Base-by-base conservation (phyloP, 1,140 invertebrate species). In the Drosophila oshimai region DNA sequence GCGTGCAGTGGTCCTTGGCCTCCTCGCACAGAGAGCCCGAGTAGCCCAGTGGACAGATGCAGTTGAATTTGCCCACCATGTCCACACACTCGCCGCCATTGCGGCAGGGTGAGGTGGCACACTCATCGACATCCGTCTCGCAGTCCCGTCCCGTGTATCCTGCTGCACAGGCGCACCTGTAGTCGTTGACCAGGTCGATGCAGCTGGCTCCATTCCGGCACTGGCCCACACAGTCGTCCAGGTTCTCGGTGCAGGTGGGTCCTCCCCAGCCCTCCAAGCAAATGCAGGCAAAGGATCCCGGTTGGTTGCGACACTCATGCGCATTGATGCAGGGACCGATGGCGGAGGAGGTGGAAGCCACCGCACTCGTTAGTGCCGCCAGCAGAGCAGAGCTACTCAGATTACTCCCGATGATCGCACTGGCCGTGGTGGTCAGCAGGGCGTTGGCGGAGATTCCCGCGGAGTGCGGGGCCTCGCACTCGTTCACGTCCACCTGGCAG, bases 141-240 rank as follows among this genome's bases (percentile, higher is more conserved):
- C 97, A 98, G 89, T 95, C 94, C 6, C 94, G 91, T 26, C 90
- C 90, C 93, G 88, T 93, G 87, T 95, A 96, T n/a, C 96, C 96
- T 3, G 92, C 78, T 83, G 94, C 93, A 90, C 97, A 98, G 33
- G 92, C 91, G 89, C 97, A 98, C 37, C 92, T 92, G 92, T 98
- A 98, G 65, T 95, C 95, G 81, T 97, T 96, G 39, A 97, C 92
- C 46, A 93, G 92, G 91, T 98, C 97, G 39, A 94, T 75, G 89
- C 97, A 98, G 20, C 92, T 92, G 18, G 94, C 96, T 13, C 94
- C 95, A 91, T 97, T 95, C 36, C 92, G 84, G 90, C 96, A 98
- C 2, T 97, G 97, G 2, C 95, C 95, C 6, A 94, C 93, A 91
- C 98, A 99, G 90, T 96, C 96, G 90, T 97, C 94, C 87, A 98